Evolutionary conservation across 2,888 invertebrate species (phyloP).

Genomic region (Caenorhabditis auriculariae): DNA sequence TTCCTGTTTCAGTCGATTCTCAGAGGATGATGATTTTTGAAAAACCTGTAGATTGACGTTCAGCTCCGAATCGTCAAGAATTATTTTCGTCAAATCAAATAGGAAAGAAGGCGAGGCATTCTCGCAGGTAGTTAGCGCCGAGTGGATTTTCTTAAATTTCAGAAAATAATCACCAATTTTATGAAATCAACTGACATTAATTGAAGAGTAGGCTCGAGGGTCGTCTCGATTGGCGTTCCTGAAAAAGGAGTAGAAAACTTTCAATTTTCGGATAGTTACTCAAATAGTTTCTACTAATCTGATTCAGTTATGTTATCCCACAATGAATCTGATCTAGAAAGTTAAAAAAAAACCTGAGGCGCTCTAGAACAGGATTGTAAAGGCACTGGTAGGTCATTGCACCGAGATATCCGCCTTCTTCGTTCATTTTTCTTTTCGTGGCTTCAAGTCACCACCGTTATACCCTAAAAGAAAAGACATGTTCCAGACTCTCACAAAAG

Average conservation of each 20-base stretch:
- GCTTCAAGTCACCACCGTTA: too few species aligned
- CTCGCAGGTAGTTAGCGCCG: conserved; percentile 43
- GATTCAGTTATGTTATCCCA: too few species aligned
- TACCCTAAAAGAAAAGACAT: too few species aligned
- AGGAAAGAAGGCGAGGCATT: conserved; percentile 49
- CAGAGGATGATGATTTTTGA: too few species aligned
- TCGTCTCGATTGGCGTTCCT: conserved; percentile 33
- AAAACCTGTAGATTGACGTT: conserved; percentile 61
- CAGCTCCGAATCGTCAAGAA: conserved; percentile 55
- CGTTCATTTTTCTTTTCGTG: conserved; percentile 46
- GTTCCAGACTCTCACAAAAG: too few species aligned
- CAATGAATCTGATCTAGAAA: too few species aligned
- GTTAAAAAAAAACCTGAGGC: conserved; percentile 23
- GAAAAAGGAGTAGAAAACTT: too few species aligned
- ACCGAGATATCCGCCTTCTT: conserved; percentile 56
- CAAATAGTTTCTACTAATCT: too few species aligned
- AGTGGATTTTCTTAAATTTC: conserved; percentile 50
- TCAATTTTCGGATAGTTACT: too few species aligned
- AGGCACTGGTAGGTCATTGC: conserved; percentile 61
- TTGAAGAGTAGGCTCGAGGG: conserved; percentile 38
- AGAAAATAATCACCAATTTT: neutral
- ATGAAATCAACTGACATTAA: conserved; percentile 40
- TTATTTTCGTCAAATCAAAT: conserved; percentile 57
- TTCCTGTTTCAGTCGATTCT: too few species aligned
- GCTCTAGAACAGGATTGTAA: conserved; percentile 53